Percentiles rank a stretch among this genome's conserved stretches.
Evolutionary conservation across 2,888 invertebrate genomes (phyloP).

Genomic region (Xestobium rufovillosum): DNA sequence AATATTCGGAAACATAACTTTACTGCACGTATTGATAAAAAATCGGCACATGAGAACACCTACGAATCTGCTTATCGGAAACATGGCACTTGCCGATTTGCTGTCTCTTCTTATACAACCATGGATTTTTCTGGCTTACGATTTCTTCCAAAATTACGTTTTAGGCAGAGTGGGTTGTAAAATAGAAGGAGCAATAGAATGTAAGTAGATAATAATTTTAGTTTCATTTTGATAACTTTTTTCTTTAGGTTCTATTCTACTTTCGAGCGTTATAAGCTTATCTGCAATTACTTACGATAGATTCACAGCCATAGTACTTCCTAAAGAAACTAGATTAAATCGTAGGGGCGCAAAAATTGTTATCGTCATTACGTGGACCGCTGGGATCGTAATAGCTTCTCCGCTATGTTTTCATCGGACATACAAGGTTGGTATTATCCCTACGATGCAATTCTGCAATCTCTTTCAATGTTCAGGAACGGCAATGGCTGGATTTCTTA

Average conservation of each 20-base stretch:
- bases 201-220: slow-evolving; percentile 40
- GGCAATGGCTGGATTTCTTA: slow-evolving; percentile 67
- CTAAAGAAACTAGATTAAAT: slow-evolving; percentile 62
- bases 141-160: slow-evolving; percentile 72
- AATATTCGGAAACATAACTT: slow-evolving; percentile 57
- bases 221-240: not conserved
- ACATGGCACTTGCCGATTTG: slow-evolving; percentile 67
- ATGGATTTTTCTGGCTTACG: slow-evolving; percentile 63
- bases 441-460: not conserved
- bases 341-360: slow-evolving; percentile 57
- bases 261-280: slow-evolving; percentile 71
- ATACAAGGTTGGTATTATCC: slow-evolving; percentile 51
- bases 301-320: slow-evolving; percentile 69
- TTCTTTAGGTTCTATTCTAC: slow-evolving; percentile 56
- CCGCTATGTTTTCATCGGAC: slow-evolving; percentile 58
- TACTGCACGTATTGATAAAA: slow-evolving; percentile 55
- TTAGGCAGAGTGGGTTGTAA: slow-evolving; percentile 67
- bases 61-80: slow-evolving; percentile 65
- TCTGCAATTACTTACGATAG: slow-evolving; percentile 76
- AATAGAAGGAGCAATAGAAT: slow-evolving; percentile 69
- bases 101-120: slow-evolving; percentile 61
- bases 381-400: slow-evolving; percentile 53
- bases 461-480: slow-evolving; percentile 44
- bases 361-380: slow-evolving; percentile 60
- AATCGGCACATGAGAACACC: slow-evolving; percentile 59